Evolutionary conservation across 2,888 invertebrate species (phyloP).

Genomic region (Ecliptopera silaceata): DNA sequence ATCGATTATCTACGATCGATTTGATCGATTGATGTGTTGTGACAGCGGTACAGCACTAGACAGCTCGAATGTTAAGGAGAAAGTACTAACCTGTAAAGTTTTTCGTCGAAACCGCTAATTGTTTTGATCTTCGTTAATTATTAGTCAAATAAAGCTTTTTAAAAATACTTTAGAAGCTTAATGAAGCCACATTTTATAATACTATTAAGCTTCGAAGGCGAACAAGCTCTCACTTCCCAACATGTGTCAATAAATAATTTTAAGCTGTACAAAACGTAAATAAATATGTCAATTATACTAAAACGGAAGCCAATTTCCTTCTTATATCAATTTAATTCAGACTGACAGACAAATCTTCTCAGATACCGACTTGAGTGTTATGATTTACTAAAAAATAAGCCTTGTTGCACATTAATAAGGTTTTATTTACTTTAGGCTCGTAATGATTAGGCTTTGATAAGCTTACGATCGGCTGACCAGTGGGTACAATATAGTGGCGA

Average conservation of each 20-base stretch:
- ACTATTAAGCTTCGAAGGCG: not conserved
- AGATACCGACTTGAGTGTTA: slow-evolving; percentile 7
- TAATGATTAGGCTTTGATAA: not conserved
- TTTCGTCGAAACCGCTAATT: not conserved
- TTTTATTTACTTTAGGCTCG: not conserved
- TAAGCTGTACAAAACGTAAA: slow-evolving; percentile 24
- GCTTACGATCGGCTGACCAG: not conserved
- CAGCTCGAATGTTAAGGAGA: slow-evolving; percentile 15
- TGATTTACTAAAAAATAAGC: slow-evolving; percentile 2
- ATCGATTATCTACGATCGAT: slow-evolving; percentile 27
- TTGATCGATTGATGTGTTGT: slow-evolving; percentile 36
- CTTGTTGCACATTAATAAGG: slow-evolving; percentile 1
- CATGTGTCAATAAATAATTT: slow-evolving; percentile 6
- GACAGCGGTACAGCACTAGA: slow-evolving; percentile 32
- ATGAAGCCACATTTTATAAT: not conserved
- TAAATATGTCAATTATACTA: slow-evolving; percentile 30
- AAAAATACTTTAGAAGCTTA: not conserved
- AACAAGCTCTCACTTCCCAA: slow-evolving; percentile 6
- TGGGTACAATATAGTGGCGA: not conserved
- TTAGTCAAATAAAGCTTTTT: no score
- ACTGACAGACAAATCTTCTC: slow-evolving; percentile 19
- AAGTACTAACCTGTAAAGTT: not conserved
- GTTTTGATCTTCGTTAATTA: not conserved
- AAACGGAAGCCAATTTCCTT: slow-evolving; percentile 35
- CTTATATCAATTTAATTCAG: slow-evolving; percentile 33